A percentile compares a stretch with the other conserved stretches of the same genome.
phyloP scores from a whole-genome alignment of 2,797 vertebrate genomes.

The Enteromius anoplus region DNA sequence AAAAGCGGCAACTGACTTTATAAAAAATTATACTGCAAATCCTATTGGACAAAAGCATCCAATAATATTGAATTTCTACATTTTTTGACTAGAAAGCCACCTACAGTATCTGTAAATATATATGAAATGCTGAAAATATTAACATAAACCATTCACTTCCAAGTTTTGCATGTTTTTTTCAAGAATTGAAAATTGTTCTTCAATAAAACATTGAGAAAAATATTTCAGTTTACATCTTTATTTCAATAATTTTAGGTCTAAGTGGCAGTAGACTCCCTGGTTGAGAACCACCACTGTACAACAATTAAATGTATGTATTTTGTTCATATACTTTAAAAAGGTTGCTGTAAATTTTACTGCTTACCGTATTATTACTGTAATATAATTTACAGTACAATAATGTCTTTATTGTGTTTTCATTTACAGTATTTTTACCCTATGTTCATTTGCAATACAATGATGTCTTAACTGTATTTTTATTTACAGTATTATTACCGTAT shows the following conservation, averaged over 20 bases:
- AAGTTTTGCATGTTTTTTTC: neutral
- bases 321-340: neutral
- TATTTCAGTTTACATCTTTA: neutral
- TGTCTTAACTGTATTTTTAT: too few species aligned
- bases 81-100: neutral
- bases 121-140: neutral
- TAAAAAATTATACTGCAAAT: slow-evolving; percentile 2
- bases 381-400: too few species aligned
- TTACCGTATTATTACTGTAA: too few species aligned
- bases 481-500: too few species aligned
- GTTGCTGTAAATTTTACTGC: too few species aligned
- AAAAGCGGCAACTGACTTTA: neutral
- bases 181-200: neutral
- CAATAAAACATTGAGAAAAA: neutral
- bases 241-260: neutral
- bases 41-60: neutral
- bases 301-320: neutral
- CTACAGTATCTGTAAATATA: neutral
- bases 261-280: neutral
- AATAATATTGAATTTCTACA: neutral
- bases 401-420: too few species aligned
- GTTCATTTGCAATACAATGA: too few species aligned
- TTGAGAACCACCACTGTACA: neutral
- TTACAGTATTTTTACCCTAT: too few species aligned
- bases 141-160: neutral